Evolutionary conservation across 1,140 invertebrate genomes (phyloP).

Genomic region (Tetramorium alpestre): DNA sequence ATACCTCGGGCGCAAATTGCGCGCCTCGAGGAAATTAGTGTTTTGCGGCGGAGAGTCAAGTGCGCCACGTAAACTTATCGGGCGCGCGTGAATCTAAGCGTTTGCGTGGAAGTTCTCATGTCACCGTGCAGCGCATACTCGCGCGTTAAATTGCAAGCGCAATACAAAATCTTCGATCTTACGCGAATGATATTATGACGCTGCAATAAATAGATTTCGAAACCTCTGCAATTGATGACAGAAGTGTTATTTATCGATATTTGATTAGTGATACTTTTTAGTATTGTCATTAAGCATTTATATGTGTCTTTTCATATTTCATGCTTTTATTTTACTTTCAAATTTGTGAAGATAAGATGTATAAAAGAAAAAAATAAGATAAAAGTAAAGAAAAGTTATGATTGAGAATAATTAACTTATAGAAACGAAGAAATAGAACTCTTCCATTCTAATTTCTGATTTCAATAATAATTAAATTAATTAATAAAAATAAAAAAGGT

Average conservation of each 20-base stretch:
- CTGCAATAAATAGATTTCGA: background rate
- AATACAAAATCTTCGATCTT: conserved; percentile 11
- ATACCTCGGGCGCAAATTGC: conserved; percentile 58
- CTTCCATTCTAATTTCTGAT: too few relatives aligned
- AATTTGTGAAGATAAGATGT: background rate
- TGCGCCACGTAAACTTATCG: conserved; percentile 48
- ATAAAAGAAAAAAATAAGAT: background rate
- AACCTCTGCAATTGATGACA: background rate
- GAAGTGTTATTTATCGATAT: background rate
- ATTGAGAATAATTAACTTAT: too few relatives aligned
- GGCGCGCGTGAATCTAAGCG: conserved; percentile 50
- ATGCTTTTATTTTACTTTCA: background rate
- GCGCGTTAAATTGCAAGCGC: conserved; percentile 33
- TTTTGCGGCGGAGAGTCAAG: conserved; percentile 29
- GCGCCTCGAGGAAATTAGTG: conserved; percentile 54
- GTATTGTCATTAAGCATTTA: background rate
- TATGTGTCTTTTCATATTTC: background rate
- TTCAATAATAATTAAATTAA: too few relatives aligned
- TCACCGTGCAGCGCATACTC: conserved; percentile 9
- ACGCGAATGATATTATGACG: background rate
- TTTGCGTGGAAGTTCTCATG: conserved; percentile 19
- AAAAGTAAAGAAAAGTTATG: background rate
- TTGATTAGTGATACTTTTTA: background rate
- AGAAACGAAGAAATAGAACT: too few relatives aligned
- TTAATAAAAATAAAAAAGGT: too few relatives aligned